Evolutionary conservation across 2,113 vertebrate genomes (phyloP).

Genomic region (Chaetodon auriga): DNA sequence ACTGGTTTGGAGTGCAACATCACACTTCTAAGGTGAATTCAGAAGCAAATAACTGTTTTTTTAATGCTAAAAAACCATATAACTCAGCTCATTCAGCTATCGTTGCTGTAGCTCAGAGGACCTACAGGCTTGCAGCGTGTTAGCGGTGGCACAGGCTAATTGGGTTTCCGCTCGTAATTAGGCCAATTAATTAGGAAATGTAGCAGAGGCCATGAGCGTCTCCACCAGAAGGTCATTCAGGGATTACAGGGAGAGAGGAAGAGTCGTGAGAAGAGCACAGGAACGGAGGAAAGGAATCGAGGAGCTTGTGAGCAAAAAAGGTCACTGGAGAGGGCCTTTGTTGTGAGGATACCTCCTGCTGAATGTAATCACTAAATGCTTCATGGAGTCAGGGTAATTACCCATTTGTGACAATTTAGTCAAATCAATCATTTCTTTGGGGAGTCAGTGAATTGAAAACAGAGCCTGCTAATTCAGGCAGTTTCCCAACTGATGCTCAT

Average conservation of each 20-base stretch:
- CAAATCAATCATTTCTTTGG: conserved; percentile 63
- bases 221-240: conserved; percentile 66
- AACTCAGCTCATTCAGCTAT: conserved; percentile 40
- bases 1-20: background rate
- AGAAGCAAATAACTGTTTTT: conserved; percentile 18
- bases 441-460: conserved; percentile 60
- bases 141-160: conserved; percentile 64
- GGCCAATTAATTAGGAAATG: conserved; percentile 80
- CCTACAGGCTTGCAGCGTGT: conserved; percentile 46
- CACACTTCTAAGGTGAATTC: conserved; percentile 21
- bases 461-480: conserved; percentile 46
- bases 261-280: conserved; percentile 55
- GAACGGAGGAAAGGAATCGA: conserved; percentile 33
- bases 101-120: conserved; percentile 36
- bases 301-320: conserved; percentile 43
- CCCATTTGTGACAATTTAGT: conserved; percentile 57
- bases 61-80: conserved; percentile 11
- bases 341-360: conserved; percentile 14
- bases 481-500: conserved; percentile 34
- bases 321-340: conserved; percentile 30
- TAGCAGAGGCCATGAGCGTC: conserved; percentile 61
- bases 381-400: conserved; percentile 58
- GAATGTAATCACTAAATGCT: conserved; percentile 60
- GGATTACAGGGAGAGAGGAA: conserved; percentile 63
- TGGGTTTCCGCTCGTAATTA: conserved; percentile 79